Base-by-base conservation (phyloP, 2,113 vertebrate species). In the Eudorcas thomsonii region DNA sequence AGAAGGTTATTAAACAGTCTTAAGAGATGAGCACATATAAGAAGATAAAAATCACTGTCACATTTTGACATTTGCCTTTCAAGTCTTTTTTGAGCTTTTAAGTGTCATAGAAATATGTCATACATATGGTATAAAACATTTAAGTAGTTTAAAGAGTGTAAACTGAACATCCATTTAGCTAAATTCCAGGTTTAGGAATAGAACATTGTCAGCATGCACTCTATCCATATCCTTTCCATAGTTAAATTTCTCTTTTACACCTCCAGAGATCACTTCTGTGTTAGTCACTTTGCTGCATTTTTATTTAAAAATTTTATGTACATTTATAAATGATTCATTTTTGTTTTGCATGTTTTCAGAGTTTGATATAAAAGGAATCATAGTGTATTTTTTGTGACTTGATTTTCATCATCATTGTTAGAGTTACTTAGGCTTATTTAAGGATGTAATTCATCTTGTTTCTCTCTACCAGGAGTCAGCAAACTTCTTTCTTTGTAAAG, bases 391-490 rank as follows among this genome's bases (percentile, higher is more conserved):
- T 93, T 82, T 93, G 67, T 74, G 33, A 89, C 88, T 86, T 59
- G 54, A 89, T 77, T 92, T 43, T 80, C 36, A 86, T 2, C n/a
- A 82, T 82, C 33, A 19, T 50, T 59, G 78, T 91, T 43, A 36
- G 71, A 82, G 67, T 95, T 50, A 55, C 54, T 86, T 7, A 23
- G 71, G 36, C 83, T 87, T 71, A 90, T 60, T 82, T 15, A 88
- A 71, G 90, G 30, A n/a, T 80, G 2, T 77, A 30, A 91, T 97
- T 92, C 23, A 83, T 57, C 95, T 95, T 96, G 26, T 89, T 62
- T 92, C 67, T 90, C 11, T 86, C 2, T 67, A 92, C 25, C 6
- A 43, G 43, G 25, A 52, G 3, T 93, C 4, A 71, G 52, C n/a
- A 85, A 48, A 91, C 6, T 94, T 67, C 19, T 95, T 84, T 74